Evolutionary conservation across 2,113 vertebrate species (phyloP), one percentile per base, ranked within the genome.

Genomic region (Sakesphorus luctuosus): DNA sequence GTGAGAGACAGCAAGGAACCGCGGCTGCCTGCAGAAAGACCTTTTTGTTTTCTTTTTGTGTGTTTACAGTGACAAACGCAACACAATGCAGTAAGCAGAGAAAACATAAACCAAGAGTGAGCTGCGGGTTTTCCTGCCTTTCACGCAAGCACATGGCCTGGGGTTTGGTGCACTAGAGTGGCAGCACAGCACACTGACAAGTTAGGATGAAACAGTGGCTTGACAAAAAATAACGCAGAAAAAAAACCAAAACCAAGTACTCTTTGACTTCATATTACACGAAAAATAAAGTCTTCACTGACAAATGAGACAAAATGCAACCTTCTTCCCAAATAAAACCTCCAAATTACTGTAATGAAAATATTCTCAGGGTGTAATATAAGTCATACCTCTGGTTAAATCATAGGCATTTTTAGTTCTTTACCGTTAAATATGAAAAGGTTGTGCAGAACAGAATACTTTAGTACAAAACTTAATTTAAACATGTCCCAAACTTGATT

Each of bases 21-120:
- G 2, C 0, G 6, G 10, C 26, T 3, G 2, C 21, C 28, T 2
- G 18, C 31, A 76, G 67, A 80, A 38, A n/a, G 4, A n/a, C 20
- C 15, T 28, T 28, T 9, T 4, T 8, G 9, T 43, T 25, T 63
- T 33, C 5, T 11, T 36, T 24, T 52, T 35, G 31, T 5, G 3
- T 8, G 36, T 4, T 73, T 21, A 52, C 58, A 47, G 53, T 8
- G 65, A 68, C 59, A 55, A 58, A 81, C 11, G 11, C 38, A 66
- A 47, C 79, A 53, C 63, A 16, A 79, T 0, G 21, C 71, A 1
- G 17, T 18, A 85, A 69, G 82, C 94, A 52, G 82, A 38, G 55
- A 86, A 40, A 69, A 67, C 35, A 67, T 77, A 83, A 72, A 49
- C 53, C 47, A 10, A 46, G 53, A 28, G 26, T 1, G 11, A 69